A percentile compares a stretch with the other conserved stretches of the same genome.
Evolutionary conservation across 2,888 invertebrate genomes (phyloP).

Genomic region (Thera britannica): DNA sequence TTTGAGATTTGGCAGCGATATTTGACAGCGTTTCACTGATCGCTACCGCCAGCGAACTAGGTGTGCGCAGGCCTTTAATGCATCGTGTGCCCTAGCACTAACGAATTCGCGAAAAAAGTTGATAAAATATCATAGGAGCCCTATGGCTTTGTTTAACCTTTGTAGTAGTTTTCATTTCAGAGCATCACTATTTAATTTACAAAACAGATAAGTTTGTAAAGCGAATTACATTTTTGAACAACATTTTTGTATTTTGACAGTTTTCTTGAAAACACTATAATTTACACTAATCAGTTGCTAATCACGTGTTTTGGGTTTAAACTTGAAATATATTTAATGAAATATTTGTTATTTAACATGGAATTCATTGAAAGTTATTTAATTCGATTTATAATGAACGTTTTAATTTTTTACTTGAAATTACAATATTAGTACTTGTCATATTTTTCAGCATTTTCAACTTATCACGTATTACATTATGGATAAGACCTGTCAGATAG

Average conservation of each 20-base stretch:
- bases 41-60: too few relatives aligned
- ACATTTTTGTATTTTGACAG: constrained; percentile 25
- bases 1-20: too few relatives aligned
- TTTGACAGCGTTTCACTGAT: too few relatives aligned
- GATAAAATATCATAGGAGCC: too few relatives aligned
- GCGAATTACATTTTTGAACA: constrained; percentile 8
- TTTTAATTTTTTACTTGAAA: neutral
- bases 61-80: too few relatives aligned
- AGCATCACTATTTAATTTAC: neutral
- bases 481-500: too few relatives aligned
- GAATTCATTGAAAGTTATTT: neutral
- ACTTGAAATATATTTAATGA: neutral
- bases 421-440: neutral
- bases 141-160: too few relatives aligned
- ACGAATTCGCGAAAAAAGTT: too few relatives aligned
- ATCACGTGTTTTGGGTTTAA: constrained; percentile 8
- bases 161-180: too few relatives aligned
- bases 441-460: neutral
- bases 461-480: too few relatives aligned
- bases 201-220: constrained; percentile 21
- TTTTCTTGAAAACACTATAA: constrained; percentile 17
- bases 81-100: too few relatives aligned
- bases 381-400: neutral
- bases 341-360: neutral
- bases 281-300: neutral